Percentiles rank a stretch among this genome's conserved stretches.
Conservation (phyloP, 2,797 vertebrate species). For the Benthosema pterotum region DNA sequence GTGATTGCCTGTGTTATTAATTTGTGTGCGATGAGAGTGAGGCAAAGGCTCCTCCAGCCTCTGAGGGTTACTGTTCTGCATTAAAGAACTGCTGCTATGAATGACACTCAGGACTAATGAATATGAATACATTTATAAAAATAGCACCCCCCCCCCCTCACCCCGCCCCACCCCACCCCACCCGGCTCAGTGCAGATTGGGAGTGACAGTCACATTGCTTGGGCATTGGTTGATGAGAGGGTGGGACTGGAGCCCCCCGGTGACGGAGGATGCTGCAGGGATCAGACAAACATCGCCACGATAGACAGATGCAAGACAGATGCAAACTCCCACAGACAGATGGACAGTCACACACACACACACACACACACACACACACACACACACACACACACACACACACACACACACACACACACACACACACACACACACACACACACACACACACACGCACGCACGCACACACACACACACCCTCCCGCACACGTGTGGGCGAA, state of each 20-base stretch:
- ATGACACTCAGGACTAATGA: conserved; percentile 80
- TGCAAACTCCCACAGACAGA: conserved; percentile 19
- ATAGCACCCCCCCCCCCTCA: conserved; percentile 71
- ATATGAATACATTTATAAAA: conserved; percentile 82
- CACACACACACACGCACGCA: conserved; percentile 4
- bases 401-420: conserved; percentile 11
- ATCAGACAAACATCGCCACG: conserved; percentile 55
- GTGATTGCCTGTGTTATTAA: conserved; percentile 79
- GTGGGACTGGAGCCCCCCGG: conserved; percentile 58
- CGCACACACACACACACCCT: too few relatives aligned
- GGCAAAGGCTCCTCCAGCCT: conserved; percentile 69
- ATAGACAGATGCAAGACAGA: conserved; percentile 23
- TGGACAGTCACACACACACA: neutral
- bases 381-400: conserved; percentile 21
- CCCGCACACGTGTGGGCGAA: too few relatives aligned
- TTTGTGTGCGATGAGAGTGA: conserved; percentile 74
- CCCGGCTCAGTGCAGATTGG: conserved; percentile 69
- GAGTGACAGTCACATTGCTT: conserved; percentile 77
- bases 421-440: neutral
- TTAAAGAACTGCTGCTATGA: conserved; percentile 75
- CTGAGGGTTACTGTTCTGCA: conserved; percentile 58
- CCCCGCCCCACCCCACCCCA: conserved; percentile 65
- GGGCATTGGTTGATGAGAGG: conserved; percentile 72
- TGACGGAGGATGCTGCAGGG: conserved; percentile 63
- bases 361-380: conserved; percentile 24